Conservation (phyloP, 1,140 invertebrate genomes). For the Belonocnema kinseyi region DNA sequence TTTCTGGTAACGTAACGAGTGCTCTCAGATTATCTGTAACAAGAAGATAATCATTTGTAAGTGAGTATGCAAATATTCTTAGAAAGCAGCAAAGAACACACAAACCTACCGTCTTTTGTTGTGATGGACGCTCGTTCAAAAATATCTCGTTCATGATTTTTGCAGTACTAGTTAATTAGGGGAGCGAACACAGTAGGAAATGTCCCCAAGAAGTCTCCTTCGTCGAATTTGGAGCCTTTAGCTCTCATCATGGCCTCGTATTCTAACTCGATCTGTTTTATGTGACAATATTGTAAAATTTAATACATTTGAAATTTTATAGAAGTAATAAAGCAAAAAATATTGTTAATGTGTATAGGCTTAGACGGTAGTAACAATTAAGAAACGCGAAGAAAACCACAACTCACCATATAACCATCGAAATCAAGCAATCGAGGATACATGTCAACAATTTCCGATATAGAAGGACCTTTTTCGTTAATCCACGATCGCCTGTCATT, state of each 20-base stretch:
- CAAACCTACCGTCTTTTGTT: neutral
- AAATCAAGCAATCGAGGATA: neutral
- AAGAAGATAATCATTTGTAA: neutral
- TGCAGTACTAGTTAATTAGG: neutral
- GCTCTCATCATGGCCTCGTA: neutral
- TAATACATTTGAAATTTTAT: neutral
- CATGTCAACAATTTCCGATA: neutral
- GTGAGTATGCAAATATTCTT: neutral
- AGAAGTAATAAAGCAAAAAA: neutral
- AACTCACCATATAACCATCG: constrained; percentile 8
- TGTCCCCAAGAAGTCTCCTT: neutral
- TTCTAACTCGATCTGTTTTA: neutral
- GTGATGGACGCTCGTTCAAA: neutral
- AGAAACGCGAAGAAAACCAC: no score
- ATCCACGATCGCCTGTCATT: neutral
- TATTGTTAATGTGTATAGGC: neutral
- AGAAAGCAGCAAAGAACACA: neutral
- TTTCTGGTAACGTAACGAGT: neutral
- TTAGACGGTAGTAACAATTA: neutral
- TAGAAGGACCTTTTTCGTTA: neutral
- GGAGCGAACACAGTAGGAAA: neutral
- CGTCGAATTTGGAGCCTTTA: neutral
- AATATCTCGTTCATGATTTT: neutral
- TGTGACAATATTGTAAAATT: neutral
- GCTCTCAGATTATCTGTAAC: neutral